Percentiles rank a stretch among this genome's conserved stretches.
phyloP scores from a whole-genome alignment of 2,797 vertebrate genomes.

The Pitangus sulphuratus region DNA sequence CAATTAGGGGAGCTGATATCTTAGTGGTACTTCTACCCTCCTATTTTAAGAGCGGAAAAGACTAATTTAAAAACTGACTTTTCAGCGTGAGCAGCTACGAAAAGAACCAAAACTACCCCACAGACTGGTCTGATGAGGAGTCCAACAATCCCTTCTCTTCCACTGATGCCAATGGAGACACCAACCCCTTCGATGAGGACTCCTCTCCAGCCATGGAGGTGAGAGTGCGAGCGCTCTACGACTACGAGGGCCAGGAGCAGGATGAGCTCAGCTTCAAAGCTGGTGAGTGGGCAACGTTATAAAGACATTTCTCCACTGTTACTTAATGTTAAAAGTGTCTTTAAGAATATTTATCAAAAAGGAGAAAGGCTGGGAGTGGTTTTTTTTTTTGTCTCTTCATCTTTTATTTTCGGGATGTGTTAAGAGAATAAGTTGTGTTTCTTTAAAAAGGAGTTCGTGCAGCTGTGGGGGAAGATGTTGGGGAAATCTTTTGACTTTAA shows the following conservation, averaged over 20 bases:
- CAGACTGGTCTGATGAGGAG: slow-evolving; percentile 94
- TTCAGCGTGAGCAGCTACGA: slow-evolving; percentile 87
- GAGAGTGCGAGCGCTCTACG: slow-evolving; percentile 91
- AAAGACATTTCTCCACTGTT: too few relatives aligned
- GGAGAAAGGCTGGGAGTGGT: background rate
- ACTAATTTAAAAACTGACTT: slow-evolving; percentile 27
- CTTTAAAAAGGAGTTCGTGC: background rate
- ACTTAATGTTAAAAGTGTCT: too few relatives aligned
- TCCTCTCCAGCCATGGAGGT: slow-evolving; percentile 81
- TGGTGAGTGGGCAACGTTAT: slow-evolving; percentile 75
- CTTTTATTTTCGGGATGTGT: background rate
- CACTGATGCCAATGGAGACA: slow-evolving; percentile 86
- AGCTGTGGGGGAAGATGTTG: background rate
- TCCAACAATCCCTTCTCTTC: slow-evolving; percentile 88
- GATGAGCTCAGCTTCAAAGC: slow-evolving; percentile 97
- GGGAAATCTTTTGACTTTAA: background rate
- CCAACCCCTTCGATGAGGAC: slow-evolving; percentile 95
- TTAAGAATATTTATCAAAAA: background rate
- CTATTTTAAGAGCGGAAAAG: background rate
- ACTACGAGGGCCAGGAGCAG: slow-evolving; percentile 96
- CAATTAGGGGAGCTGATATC: background rate
- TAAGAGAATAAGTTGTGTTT: background rate
- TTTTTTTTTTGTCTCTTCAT: background rate
- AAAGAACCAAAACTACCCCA: slow-evolving; percentile 82
- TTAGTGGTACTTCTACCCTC: background rate